Percentiles rank a stretch among this genome's conserved stretches.
Evolutionary conservation across 2,797 vertebrate genomes (phyloP).

Genomic region (Nyctalus aviator): DNA sequence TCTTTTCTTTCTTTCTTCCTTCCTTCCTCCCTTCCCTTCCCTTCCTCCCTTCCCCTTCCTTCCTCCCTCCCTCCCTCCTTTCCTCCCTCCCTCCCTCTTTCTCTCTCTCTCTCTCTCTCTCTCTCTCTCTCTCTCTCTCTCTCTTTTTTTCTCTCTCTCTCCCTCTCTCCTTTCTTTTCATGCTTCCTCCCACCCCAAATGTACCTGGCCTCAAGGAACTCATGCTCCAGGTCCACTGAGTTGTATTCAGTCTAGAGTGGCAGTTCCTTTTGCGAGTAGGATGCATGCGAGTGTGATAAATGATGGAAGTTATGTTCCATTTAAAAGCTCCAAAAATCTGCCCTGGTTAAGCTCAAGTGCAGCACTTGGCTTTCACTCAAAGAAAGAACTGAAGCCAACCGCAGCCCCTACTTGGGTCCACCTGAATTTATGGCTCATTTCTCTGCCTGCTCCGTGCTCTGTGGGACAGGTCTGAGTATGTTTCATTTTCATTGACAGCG

Average conservation of each 20-base stretch:
- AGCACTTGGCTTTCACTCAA: conserved; percentile 61
- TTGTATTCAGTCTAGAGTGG: background rate
- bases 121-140: no score
- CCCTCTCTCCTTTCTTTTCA: background rate
- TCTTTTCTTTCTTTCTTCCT: accelerated
- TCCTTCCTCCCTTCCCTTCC: no score
- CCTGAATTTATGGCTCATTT: conserved; percentile 69
- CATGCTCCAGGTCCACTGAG: background rate
- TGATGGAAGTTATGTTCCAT: conserved; percentile 50
- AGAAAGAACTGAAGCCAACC: conserved; percentile 35
- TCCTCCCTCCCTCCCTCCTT: background rate
- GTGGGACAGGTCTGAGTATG: conserved; percentile 18
- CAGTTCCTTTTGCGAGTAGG: conserved; percentile 12
- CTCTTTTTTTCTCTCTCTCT: accelerated
- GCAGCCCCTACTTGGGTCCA: background rate
- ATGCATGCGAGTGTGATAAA: background rate
- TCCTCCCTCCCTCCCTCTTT: no score
- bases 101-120: no score
- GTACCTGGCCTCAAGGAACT: background rate
- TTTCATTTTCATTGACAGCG: conserved; percentile 70
- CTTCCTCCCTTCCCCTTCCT: no score
- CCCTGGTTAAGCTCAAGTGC: conserved; percentile 31
- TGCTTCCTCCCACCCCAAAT: background rate
- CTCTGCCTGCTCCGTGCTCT: conserved; percentile 50
- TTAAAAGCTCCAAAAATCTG: conserved; percentile 22